A percentile compares a stretch with the other conserved stretches of the same genome.
Conservation (phyloP, 2,797 vertebrate species). For the Anguilla anguilla region DNA sequence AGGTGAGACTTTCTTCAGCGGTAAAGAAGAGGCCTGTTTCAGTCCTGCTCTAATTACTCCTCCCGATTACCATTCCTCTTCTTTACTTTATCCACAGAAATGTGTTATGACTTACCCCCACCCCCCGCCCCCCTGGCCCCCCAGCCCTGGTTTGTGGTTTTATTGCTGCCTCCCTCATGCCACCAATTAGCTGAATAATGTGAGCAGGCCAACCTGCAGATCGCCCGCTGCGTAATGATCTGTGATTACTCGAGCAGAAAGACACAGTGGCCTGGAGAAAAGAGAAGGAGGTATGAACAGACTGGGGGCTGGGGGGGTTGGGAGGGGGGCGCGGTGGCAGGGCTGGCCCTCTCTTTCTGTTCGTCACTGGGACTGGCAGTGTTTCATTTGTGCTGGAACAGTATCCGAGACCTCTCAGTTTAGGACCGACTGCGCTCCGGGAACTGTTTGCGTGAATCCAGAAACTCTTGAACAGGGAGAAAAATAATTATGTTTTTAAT, state of each 20-base stretch:
- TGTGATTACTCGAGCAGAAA: conserved; percentile 44
- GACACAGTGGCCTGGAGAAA: conserved; percentile 28
- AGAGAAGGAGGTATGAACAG: background rate
- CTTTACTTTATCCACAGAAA: background rate
- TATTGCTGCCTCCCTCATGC: conserved; percentile 63
- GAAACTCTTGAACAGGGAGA: no score
- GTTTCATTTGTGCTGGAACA: background rate
- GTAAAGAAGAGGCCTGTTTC: conserved; percentile 63
- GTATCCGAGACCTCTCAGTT: background rate
- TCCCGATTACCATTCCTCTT: background rate
- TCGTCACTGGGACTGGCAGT: background rate
- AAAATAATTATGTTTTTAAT: background rate
- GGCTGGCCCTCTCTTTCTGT: background rate
- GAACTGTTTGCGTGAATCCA: no score
- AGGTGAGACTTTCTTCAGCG: background rate
- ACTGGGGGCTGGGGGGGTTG: background rate
- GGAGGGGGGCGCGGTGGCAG: background rate
- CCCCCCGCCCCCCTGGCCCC: conserved; percentile 42
- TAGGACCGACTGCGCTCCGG: no score
- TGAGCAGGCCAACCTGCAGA: conserved; percentile 58
- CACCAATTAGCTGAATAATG: conserved; percentile 73
- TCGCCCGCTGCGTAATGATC: conserved; percentile 57
- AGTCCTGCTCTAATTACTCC: conserved; percentile 31
- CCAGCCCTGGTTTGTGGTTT: conserved; percentile 67
- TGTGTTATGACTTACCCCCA: conserved; percentile 4